A percentile compares a stretch with the other conserved stretches of the same genome.
These are phyloP conservation scores for Ifrita kowaldi DNA, from an alignment of 2,113 vertebrate species.

Conservation along the genomic window DNA sequence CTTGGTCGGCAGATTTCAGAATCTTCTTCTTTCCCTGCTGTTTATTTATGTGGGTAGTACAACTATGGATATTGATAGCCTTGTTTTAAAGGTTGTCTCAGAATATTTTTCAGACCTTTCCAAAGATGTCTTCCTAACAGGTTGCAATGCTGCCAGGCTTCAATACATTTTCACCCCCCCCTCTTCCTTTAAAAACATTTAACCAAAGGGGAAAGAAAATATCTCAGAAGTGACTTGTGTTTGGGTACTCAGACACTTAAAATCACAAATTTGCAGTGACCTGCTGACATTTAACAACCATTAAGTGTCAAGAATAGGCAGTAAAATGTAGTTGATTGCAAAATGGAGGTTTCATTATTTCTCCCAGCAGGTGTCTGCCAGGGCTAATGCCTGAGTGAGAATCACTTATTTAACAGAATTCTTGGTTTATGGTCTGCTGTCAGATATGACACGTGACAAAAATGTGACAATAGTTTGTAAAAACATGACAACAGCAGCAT, in stretches of 20 bases:
- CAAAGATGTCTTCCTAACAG: not conserved
- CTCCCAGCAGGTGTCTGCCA: conserved; percentile 47
- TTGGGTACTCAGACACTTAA: conserved; percentile 36
- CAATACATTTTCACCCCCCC: not conserved
- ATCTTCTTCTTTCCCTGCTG: not conserved
- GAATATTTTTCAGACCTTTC: not conserved
- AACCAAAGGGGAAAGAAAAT: not conserved
- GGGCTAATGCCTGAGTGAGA: conserved; percentile 20
- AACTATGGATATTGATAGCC: not conserved
- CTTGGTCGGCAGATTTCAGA: not conserved
- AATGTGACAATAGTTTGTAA: conserved; percentile 7
- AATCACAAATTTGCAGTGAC: conserved; percentile 44
- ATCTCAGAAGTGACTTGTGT: not conserved
- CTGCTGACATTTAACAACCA: conserved; percentile 13
- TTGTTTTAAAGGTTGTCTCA: not conserved
- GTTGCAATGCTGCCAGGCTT: not conserved
- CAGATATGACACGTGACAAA: conserved; percentile 29
- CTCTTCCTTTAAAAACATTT: not conserved
- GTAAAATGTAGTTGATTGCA: conserved; percentile 40
- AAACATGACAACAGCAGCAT: conserved; percentile 28
- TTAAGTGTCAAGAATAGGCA: conserved; percentile 39
- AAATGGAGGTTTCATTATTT: conserved; percentile 49
- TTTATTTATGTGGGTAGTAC: not conserved
- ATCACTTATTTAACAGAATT: conserved; percentile 48
- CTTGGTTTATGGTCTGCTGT: conserved; percentile 43